A percentile compares a stretch with the other conserved stretches of the same genome.
Evolutionary conservation across 2,113 vertebrate genomes (phyloP).

Genomic region (Mastomys coucha): DNA sequence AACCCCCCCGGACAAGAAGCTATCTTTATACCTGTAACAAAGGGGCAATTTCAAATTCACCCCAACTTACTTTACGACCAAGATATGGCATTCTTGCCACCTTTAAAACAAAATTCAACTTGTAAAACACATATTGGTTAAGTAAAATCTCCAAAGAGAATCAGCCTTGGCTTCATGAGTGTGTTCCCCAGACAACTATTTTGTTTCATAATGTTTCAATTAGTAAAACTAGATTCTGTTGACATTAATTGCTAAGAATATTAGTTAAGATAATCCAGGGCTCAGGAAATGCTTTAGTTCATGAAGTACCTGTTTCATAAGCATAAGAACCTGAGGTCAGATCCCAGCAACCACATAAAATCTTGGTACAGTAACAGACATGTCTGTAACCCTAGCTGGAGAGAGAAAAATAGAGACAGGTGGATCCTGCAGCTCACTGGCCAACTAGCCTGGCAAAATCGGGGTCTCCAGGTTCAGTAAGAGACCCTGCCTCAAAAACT

Average conservation of each 20-base stretch:
- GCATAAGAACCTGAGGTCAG: not conserved
- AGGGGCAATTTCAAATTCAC: constrained; percentile 34
- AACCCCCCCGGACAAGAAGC: not conserved
- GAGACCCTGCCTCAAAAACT: not conserved
- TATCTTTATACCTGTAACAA: constrained; percentile 44
- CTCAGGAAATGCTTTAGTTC: not conserved
- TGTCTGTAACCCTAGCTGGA: not conserved
- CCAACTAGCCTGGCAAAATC: not conserved
- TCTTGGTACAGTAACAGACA: not conserved
- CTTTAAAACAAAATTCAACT: constrained; percentile 60
- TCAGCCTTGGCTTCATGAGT: not conserved
- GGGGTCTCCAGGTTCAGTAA: not conserved
- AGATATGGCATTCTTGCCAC: constrained; percentile 10
- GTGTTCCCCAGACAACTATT: constrained; percentile 29
- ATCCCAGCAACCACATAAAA: not conserved
- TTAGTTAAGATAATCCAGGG: not conserved
- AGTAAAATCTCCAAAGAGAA: constrained; percentile 42
- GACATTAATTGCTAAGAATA: constrained; percentile 64
- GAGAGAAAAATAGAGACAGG: not conserved
- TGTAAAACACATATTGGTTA: constrained; percentile 31
- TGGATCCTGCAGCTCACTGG: not conserved
- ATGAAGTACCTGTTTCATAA: not conserved
- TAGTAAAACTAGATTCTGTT: constrained; percentile 48
- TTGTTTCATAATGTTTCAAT: constrained; percentile 48
- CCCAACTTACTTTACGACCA: constrained; percentile 50